phyloP scores from a whole-genome alignment of 2,888 invertebrate genomes.

The Aethes cnicana region DNA sequence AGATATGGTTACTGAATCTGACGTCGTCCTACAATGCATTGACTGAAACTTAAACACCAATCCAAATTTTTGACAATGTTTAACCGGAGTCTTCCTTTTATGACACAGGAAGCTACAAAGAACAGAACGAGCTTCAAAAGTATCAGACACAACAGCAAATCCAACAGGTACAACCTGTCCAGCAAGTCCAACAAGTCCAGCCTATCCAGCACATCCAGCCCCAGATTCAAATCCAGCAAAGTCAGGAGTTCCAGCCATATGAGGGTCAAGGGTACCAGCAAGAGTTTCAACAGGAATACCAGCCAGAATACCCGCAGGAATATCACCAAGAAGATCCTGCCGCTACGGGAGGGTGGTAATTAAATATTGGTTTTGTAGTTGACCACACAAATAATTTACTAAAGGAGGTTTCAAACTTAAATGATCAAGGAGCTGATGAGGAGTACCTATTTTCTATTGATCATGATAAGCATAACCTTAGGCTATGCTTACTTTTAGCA shows the following conservation, averaged over 20 bases:
- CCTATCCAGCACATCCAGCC: not conserved
- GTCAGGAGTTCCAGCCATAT: not conserved
- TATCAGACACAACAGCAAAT: conserved; percentile 5
- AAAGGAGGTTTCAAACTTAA: not conserved
- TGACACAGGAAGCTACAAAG: conserved; percentile 22
- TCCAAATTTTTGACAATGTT: no score
- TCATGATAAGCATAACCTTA: not conserved
- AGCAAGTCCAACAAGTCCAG: not conserved
- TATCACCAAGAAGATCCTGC: conserved; percentile 11
- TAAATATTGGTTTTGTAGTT: not conserved
- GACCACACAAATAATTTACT: not conserved
- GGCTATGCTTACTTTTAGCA: no score
- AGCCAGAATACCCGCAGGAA: conserved; percentile 12
- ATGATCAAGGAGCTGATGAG: no score
- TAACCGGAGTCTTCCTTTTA: not conserved
- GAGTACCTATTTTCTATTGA: no score
- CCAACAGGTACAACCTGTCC: not conserved
- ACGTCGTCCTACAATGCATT: no score
- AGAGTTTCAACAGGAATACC: conserved; percentile 16
- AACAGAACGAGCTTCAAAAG: conserved; percentile 11
- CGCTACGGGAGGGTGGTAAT: no score
- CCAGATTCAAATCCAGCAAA: not conserved
- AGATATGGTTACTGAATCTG: no score
- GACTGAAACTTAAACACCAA: no score
- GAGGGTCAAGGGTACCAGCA: conserved; percentile 18